Base-by-base conservation (phyloP, 2,797 vertebrate species). In the Coreius guichenoti region DNA sequence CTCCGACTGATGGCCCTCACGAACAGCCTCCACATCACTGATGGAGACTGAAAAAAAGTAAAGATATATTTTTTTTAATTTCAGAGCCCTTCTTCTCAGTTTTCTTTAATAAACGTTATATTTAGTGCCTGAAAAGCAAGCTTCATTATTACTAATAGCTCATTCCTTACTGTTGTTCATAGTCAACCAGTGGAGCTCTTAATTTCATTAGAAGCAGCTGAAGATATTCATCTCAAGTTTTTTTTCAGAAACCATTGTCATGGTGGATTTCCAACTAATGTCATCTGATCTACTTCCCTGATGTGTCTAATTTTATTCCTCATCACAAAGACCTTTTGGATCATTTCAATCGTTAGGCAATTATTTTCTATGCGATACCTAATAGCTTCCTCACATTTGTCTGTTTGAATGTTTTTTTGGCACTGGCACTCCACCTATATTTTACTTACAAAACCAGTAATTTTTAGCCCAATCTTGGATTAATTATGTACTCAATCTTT, bases 1-100 rank as follows among this genome's bases (percentile, higher is more conserved):
- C 90, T 99, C 98, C 0, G 98, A 99, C 91, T 99, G 96, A 73
- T 97, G 96, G 14, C 98, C 98, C 83, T 97, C 96, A 9, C 97
- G 94, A 31, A 99, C 95, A 0, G 93, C 96, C 91, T 99, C 98
- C 91, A 99, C 96, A 23, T 99, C 98, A 0, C 95, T 95, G 86
- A 99, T 96, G 14, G 97, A 98, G 93, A 99, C 98, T 99, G 77
- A 9, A 63, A 76, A 49, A 67, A 76, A 31, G 2, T 1, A 1
- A 65, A 1, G 0, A 54, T 39, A 39, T 39, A 47, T 47, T 21
- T 19, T 51, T 3, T 31, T 63, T 2, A 7, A 51, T 16, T 65
- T 78, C 16, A 77, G 14, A 11, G 33, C 6, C 13, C 12, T 61
- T 43, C 49, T 54, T 33, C 73, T 76, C 3, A 36, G 73, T 56